These are phyloP conservation scores for Drosophila biarmipes DNA, from an alignment of 1,140 invertebrate species.

Conservation along the genomic window DNA sequence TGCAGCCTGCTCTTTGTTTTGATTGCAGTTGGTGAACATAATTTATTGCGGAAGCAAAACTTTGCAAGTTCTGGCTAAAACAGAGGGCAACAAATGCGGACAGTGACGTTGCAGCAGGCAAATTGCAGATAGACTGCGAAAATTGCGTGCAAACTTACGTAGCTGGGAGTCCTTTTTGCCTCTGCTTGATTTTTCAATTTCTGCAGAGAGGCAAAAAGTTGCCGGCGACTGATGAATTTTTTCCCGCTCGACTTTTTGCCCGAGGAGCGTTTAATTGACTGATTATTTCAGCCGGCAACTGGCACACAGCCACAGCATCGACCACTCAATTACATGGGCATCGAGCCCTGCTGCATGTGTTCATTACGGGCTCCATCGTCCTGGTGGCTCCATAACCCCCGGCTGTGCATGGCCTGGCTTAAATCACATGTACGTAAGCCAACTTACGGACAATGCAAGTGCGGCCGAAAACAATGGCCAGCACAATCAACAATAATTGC, in stretches of 20 bases:
- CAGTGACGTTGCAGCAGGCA: conserved; percentile 50
- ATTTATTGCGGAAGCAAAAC: conserved; percentile 65
- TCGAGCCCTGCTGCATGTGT: conserved; percentile 13
- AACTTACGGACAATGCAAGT: conserved; percentile 42
- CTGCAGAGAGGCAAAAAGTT: conserved; percentile 22
- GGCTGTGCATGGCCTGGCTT: conserved; percentile 33
- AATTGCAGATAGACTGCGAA: conserved; percentile 60
- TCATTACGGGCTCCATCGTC: conserved; percentile 19
- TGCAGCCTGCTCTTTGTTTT: conserved; percentile 64
- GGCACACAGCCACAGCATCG: conserved; percentile 12
- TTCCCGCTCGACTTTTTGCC: conserved; percentile 11
- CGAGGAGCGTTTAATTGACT: conserved; percentile 55
- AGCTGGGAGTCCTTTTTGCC: conserved; percentile 29
- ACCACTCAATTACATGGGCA: conserved; percentile 34
- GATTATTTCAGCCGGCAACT: conserved; percentile 55
- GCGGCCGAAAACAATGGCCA: conserved; percentile 54
- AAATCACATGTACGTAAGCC: conserved; percentile 46
- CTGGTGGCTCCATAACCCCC: conserved; percentile 1
- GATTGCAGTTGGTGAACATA: conserved; percentile 76
- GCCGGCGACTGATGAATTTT: conserved; percentile 43
- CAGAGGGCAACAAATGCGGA: conserved; percentile 36
- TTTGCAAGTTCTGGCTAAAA: conserved; percentile 30
- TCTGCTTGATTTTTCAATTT: conserved; percentile 59
- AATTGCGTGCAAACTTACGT: conserved; percentile 68
- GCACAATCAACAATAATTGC: conserved; percentile 67